Base-by-base conservation (phyloP, 2,113 vertebrate genomes). In the Amazona vittata region DNA sequence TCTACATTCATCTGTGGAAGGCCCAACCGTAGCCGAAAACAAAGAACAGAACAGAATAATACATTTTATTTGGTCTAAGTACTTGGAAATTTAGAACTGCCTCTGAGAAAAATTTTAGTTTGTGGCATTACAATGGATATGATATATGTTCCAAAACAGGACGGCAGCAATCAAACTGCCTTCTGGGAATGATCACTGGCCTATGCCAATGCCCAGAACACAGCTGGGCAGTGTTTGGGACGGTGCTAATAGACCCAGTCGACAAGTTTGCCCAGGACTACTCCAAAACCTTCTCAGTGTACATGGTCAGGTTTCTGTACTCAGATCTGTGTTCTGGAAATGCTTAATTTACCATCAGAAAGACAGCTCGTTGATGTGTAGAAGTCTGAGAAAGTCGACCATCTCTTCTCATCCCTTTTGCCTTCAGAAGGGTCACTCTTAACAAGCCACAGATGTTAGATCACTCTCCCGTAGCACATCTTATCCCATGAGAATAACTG, bases 331-430 rank as follows among this genome's bases (percentile, higher is more conserved):
- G 17, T 41, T 41, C 49, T 81, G 63, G 43, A 63, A 80, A 50
- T 26, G 15, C 59, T 80, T 75, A 31, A 70, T 80, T 70, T 81
- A 43, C n/a, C 22, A 47, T 16, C 65, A 86, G 41, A 33, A 83
- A 67, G 46, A 49, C 35, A 67, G 21, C 5, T 0, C 0, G 44
- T 59, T 0, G 0, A 17, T 3, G 7, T 59, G 29, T 33, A 50
- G 26, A 80, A 71, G 64, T 28, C 17, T 46, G 18, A 71, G 57
- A 65, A 76, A 88, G 29, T 20, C 0, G 0, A 5, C 37, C 41
- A 6, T 41, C 28, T 91, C 35, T 28, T 59, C 55, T 57, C 55
- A n/a, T 31, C 43, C 20, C 24, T 16, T 3, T 46, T 83, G 37
- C 67, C 33, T 74, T 69, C n/a, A 84, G 67, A 59, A 59, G 37